These are phyloP conservation scores for Cepaea hortensis DNA, from an alignment of 2,888 invertebrate genomes.

Conservation along the genomic window DNA sequence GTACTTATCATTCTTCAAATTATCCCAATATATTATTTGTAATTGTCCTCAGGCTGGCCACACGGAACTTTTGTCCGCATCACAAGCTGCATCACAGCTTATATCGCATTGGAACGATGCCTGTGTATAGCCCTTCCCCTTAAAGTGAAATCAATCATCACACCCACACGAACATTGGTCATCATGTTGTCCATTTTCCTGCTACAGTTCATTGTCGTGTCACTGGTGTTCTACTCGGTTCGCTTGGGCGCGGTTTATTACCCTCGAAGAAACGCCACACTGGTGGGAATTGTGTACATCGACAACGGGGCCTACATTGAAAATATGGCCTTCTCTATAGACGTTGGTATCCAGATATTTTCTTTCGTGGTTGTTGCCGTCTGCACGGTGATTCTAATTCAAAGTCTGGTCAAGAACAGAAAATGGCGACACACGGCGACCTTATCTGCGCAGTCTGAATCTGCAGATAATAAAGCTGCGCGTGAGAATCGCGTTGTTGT, in stretches of 20 bases:
- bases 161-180: background rate
- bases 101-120: constrained; percentile 5
- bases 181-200: background rate
- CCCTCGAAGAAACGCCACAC: background rate
- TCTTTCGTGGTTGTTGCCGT: constrained; percentile 22
- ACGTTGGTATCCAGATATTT: constrained; percentile 13
- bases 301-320: background rate
- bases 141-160: constrained; percentile 2
- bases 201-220: background rate
- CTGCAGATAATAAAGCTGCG: background rate
- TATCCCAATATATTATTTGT: too few relatives aligned
- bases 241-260: background rate
- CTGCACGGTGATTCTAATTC: constrained; percentile 23
- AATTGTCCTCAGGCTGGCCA: constrained; percentile 3
- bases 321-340: constrained; percentile 21
- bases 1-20: too few relatives aligned
- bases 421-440: background rate
- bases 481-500: constrained; percentile 13
- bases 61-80: constrained; percentile 8
- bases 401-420: background rate
- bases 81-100: constrained; percentile 17
- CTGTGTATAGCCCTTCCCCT: constrained; percentile 9
- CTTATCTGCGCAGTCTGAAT: background rate
- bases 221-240: background rate
- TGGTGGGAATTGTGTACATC: constrained; percentile 1